These are phyloP conservation scores for Eupithecia exiguata DNA, from an alignment of 2,888 invertebrate genomes.

Conservation along the genomic window DNA sequence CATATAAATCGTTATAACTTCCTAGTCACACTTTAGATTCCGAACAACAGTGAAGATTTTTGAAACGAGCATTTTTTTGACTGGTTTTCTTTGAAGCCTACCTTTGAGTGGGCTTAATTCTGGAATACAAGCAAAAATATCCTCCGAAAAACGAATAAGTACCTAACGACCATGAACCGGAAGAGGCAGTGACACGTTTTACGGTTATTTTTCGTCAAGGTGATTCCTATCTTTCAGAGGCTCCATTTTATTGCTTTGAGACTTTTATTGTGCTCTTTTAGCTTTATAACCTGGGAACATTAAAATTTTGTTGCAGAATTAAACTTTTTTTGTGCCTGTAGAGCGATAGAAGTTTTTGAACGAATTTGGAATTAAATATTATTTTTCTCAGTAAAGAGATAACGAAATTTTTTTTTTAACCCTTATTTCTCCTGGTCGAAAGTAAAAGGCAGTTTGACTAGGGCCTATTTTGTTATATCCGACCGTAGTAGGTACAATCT, in stretches of 20 bases:
- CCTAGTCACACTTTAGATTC: not conserved
- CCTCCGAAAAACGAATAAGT: constrained; percentile 5
- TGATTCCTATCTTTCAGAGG: constrained; percentile 15
- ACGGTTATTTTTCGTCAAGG: constrained; percentile 14
- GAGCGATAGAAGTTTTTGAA: constrained; percentile 3
- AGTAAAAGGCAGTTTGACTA: not conserved
- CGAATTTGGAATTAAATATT: not conserved
- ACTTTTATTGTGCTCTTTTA: constrained; percentile 15
- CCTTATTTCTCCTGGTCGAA: too few species aligned
- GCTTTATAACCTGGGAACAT: constrained; percentile 18
- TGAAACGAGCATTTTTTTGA: not conserved
- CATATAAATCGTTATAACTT: too few species aligned
- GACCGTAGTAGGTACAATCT: constrained; percentile 4
- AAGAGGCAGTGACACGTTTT: constrained; percentile 16
- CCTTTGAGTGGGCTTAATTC: not conserved
- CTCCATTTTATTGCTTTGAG: constrained; percentile 15
- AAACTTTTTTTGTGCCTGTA: constrained; percentile 5
- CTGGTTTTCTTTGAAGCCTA: not conserved
- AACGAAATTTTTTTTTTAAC: too few species aligned
- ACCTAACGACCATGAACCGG: constrained; percentile 3
- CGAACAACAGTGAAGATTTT: not conserved
- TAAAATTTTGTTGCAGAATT: constrained; percentile 11
- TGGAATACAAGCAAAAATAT: not conserved
- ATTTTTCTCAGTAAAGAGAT: not conserved
- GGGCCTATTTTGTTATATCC: constrained; percentile 7